phyloP scores from a whole-genome alignment of 2,888 invertebrate genomes.

The Zaprionus lineosus region DNA sequence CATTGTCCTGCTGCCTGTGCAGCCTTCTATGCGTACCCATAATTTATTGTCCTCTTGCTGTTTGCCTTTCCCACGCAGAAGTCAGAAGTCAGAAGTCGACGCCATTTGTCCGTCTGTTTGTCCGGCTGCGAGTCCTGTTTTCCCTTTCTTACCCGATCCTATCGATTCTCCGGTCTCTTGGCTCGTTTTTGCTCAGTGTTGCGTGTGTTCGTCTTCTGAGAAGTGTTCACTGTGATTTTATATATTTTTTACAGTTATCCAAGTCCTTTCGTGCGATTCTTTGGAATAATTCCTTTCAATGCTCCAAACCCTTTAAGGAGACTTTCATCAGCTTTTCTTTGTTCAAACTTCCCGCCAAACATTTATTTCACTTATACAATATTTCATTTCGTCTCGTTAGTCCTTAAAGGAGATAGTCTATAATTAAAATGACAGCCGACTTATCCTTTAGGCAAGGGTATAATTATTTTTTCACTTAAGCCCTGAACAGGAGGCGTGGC shows the following conservation, averaged over 20 bases:
- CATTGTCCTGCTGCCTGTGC: constrained; percentile 51
- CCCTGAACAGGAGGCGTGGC: constrained; percentile 23
- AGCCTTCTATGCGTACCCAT: constrained; percentile 45
- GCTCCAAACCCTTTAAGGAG: constrained; percentile 26
- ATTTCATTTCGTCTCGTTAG: constrained; percentile 6
- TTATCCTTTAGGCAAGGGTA: constrained; percentile 23
- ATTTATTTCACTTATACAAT: constrained; percentile 5
- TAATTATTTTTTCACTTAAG: constrained; percentile 34
- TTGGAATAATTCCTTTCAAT: constrained; percentile 15
- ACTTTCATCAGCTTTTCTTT: neutral
- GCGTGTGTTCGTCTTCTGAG: constrained; percentile 48
- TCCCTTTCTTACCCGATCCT: neutral
- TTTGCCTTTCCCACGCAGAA: constrained; percentile 72
- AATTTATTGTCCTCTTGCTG: constrained; percentile 60
- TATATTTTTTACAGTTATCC: constrained; percentile 8
- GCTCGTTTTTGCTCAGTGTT: constrained; percentile 21
- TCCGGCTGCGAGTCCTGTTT: constrained; percentile 30
- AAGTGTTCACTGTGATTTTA: constrained; percentile 13
- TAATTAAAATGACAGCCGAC: constrained; percentile 48
- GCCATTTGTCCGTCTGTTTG: constrained; percentile 33
- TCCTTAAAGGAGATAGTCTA: constrained; percentile 12
- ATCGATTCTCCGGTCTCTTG: constrained; percentile 11
- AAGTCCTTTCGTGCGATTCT: too few species aligned
- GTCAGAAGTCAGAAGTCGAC: too few species aligned
- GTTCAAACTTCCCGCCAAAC: neutral